A percentile compares a stretch with the other conserved stretches of the same genome.
Conservation (phyloP, 2,113 vertebrate genomes). For the Sebastes fasciatus region DNA sequence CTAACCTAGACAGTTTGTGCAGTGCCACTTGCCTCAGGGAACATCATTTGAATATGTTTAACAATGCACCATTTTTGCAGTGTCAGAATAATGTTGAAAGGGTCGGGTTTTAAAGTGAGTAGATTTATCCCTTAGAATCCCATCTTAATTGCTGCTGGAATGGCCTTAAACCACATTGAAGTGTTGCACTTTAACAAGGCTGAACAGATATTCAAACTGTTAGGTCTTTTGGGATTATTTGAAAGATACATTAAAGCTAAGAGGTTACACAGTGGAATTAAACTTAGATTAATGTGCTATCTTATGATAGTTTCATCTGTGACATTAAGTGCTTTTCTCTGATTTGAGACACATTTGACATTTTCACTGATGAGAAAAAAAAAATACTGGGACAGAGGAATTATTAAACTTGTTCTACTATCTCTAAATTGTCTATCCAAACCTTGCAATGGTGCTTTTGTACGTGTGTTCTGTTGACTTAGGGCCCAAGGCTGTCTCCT, state of each 20-base stretch:
- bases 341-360: neutral
- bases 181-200: slow-evolving; percentile 5
- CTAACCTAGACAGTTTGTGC: slow-evolving; percentile 49
- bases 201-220: slow-evolving; percentile 17
- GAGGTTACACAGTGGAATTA: neutral
- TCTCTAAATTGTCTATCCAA: neutral
- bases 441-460: neutral
- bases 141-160: slow-evolving; percentile 46
- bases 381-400: neutral
- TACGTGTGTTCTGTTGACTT: neutral
- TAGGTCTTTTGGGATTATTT: neutral
- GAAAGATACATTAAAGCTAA: slow-evolving; percentile 7
- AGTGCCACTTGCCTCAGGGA: slow-evolving; percentile 41
- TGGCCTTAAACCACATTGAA: slow-evolving; percentile 42
- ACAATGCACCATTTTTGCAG: slow-evolving; percentile 57
- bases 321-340: slow-evolving; percentile 2
- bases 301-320: slow-evolving; percentile 15
- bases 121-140: slow-evolving; percentile 27
- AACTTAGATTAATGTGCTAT: slow-evolving; percentile 3
- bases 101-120: slow-evolving; percentile 34
- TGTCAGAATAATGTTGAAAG: slow-evolving; percentile 51
- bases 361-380: neutral
- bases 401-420: neutral
- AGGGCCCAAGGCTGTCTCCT: neutral
- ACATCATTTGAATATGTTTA: slow-evolving; percentile 42